phyloP scores from a whole-genome alignment of 2,797 vertebrate genomes.

The Parauchenoglanis ngamensis region DNA sequence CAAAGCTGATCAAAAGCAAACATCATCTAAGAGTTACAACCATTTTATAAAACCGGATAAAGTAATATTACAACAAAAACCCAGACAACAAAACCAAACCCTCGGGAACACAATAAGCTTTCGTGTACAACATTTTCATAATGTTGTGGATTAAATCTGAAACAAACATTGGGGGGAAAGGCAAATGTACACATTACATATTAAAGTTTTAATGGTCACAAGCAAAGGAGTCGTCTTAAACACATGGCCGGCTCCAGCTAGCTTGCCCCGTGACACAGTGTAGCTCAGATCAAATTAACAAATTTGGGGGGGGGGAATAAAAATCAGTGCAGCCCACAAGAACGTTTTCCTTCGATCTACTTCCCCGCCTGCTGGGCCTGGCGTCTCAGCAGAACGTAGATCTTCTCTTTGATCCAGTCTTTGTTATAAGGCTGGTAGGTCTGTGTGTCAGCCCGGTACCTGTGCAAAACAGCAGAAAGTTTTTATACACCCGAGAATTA shows the following conservation, averaged over 20 bases:
- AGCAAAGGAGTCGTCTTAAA: background rate
- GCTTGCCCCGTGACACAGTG: conserved; percentile 21
- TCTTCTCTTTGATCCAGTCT: conserved; percentile 99
- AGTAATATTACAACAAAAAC: conserved; percentile 5
- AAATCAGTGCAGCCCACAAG: conserved; percentile 15
- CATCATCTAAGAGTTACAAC: background rate
- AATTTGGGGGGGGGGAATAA: background rate
- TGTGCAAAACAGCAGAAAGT: conserved; percentile 57
- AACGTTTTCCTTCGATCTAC: conserved; percentile 63
- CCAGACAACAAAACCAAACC: background rate
- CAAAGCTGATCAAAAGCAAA: background rate
- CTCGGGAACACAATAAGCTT: background rate
- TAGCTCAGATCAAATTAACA: conserved; percentile 36
- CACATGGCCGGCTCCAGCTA: background rate
- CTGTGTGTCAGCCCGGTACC: conserved; percentile 97
- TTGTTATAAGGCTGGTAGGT: conserved; percentile 99
- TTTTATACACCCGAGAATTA: background rate
- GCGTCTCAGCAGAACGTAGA: conserved; percentile 92
- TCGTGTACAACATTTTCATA: background rate
- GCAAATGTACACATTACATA: background rate
- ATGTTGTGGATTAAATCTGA: background rate
- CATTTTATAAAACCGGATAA: conserved; percentile 17
- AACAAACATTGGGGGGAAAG: background rate
- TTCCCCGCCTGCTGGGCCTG: conserved; percentile 96
- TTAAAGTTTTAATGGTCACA: background rate